Percentiles rank a stretch among this genome's conserved stretches.
phyloP scores from a whole-genome alignment of 2,113 vertebrate species.

The Hepsetus odoe region DNA sequence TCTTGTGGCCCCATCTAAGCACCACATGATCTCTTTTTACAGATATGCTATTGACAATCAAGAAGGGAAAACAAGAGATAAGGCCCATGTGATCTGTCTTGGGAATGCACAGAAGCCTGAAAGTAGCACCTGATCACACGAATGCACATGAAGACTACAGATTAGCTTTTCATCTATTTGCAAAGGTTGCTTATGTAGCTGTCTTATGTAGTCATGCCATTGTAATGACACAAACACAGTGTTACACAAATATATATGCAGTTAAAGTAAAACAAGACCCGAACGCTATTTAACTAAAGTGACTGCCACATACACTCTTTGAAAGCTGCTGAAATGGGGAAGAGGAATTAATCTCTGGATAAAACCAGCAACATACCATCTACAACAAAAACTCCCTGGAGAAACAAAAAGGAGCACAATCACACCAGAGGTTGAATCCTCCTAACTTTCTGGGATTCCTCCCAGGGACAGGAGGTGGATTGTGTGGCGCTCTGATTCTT shows the following conservation, averaged over 20 bases:
- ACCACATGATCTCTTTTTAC: not conserved
- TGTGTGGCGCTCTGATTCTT: constrained; percentile 1
- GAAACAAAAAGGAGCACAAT: not conserved
- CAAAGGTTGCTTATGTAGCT: not conserved
- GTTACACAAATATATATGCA: constrained; percentile 13
- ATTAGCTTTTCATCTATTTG: not conserved
- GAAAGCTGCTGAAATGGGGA: constrained; percentile 3
- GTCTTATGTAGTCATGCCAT: not conserved
- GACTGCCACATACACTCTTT: not conserved
- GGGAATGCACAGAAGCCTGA: not conserved
- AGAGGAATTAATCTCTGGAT: not conserved
- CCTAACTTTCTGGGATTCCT: not conserved
- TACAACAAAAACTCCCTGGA: not conserved
- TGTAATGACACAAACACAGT: not conserved
- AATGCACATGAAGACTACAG: constrained; percentile 28
- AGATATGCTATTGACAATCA: not conserved
- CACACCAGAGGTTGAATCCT: constrained; percentile 4
- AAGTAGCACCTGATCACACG: constrained; percentile 30
- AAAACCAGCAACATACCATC: not conserved
- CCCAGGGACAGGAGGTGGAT: not conserved
- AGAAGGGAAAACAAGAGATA: not conserved
- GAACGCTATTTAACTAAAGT: not conserved
- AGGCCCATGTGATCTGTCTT: not conserved
- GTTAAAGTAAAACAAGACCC: too few relatives aligned
- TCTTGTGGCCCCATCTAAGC: not conserved